Percentiles rank a stretch among this genome's conserved stretches.
Conservation (phyloP, 2,113 vertebrate species). For the Ciconia maguari region DNA sequence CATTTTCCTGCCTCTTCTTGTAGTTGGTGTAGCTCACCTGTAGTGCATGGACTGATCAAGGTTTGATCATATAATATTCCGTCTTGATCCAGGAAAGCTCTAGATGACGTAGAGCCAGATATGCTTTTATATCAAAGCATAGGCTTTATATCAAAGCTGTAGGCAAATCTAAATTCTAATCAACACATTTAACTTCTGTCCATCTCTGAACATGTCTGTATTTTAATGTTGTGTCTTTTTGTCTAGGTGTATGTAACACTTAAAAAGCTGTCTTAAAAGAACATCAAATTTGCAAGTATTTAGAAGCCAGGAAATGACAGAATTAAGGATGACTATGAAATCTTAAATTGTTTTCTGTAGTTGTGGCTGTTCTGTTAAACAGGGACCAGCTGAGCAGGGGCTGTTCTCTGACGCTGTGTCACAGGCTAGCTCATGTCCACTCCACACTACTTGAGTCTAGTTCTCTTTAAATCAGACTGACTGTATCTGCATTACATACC, state of each 20-base stretch:
- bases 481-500: not conserved
- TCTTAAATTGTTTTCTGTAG: not conserved
- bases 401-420: not conserved
- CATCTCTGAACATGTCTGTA: not conserved
- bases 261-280: not conserved
- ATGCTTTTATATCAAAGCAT: not conserved
- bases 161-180: not conserved
- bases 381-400: not conserved
- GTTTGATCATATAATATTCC: not conserved
- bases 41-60: not conserved
- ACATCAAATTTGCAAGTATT: not conserved
- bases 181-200: not conserved
- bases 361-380: not conserved
- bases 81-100: not conserved
- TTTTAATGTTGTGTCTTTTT: not conserved
- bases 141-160: not conserved
- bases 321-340: not conserved
- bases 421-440: not conserved
- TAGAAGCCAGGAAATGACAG: not conserved
- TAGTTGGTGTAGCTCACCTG: not conserved
- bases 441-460: not conserved
- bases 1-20: not conserved
- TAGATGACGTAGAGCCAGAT: not conserved
- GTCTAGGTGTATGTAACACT: not conserved
- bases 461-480: not conserved